These are phyloP conservation scores for Prionailurus viverrinus DNA, from an alignment of 2,113 vertebrate species.

Conservation along the genomic window DNA sequence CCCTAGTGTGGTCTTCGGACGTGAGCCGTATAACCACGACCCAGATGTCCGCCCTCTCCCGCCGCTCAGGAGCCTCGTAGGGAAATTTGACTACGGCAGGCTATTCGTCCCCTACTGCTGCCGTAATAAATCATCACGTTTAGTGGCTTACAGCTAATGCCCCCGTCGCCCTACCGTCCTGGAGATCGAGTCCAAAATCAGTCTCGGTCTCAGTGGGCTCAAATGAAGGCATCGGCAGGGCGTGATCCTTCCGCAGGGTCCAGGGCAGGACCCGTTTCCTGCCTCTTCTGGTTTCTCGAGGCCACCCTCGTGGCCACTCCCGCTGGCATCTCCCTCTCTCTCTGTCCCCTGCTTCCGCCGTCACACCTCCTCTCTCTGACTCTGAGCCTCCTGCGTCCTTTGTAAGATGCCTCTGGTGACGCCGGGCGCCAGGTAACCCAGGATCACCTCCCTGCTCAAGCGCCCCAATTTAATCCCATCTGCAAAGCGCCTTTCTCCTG, in stretches of 20 bases:
- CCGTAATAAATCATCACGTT: rapidly evolving
- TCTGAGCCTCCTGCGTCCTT: neutral
- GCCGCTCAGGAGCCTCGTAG: rapidly evolving
- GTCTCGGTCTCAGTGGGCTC: neutral
- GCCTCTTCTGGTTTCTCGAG: neutral
- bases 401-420: neutral
- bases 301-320: rapidly evolving
- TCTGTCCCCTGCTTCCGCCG: neutral
- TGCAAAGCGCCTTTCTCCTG: rapidly evolving
- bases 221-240: rapidly evolving
- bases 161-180: rapidly evolving
- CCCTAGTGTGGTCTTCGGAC: neutral
- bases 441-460: neutral
- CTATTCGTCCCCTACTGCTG: neutral
- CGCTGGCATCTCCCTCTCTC: neutral
- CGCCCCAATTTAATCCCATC: rapidly evolving
- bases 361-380: neutral
- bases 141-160: too few relatives aligned
- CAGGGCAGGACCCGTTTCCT: rapidly evolving
- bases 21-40: rapidly evolving
- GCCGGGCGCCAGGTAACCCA: neutral
- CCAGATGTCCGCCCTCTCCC: rapidly evolving
- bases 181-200: neutral
- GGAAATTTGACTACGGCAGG: neutral
- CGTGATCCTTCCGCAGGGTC: rapidly evolving